Conservation (phyloP, 2,113 vertebrate genomes). For the Xenopus laevis region DNA sequence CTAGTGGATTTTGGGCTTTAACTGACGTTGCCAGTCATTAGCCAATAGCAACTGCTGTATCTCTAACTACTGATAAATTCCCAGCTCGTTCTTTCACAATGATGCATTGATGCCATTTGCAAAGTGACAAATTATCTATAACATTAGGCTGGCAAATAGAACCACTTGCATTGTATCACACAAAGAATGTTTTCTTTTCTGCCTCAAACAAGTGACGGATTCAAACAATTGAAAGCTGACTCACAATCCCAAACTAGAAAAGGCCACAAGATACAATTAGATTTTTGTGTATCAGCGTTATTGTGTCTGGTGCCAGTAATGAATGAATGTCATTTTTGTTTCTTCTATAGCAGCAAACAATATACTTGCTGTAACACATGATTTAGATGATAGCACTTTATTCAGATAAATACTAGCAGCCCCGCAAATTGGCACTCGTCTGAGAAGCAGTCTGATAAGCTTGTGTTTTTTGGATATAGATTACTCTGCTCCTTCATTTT, state of each 20-base stretch:
- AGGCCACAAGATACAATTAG: conserved; percentile 12
- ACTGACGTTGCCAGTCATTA: no score
- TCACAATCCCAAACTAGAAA: conserved; percentile 7
- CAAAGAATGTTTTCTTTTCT: no score
- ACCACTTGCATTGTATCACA: no score
- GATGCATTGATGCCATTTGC: no score
- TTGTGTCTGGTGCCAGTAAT: conserved; percentile 22
- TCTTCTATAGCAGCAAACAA: conserved; percentile 10
- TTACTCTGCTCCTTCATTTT: no score
- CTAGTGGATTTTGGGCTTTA: no score
- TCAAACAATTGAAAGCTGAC: not conserved
- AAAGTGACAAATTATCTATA: no score
- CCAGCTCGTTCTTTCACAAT: no score
- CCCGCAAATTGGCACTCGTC: not conserved
- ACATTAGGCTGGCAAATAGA: no score
- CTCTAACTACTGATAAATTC: no score
- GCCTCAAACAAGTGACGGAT: no score
- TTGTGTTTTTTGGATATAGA: not conserved
- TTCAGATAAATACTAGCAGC: not conserved
- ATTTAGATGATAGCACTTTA: conserved; percentile 10
- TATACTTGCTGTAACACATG: conserved; percentile 28
- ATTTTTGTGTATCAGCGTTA: conserved; percentile 13
- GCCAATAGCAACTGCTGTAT: no score
- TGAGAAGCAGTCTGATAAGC: not conserved
- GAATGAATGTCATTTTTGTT: conserved; percentile 21